phyloP scores from a whole-genome alignment of 2,888 invertebrate genomes.

The Torymus auratus region DNA sequence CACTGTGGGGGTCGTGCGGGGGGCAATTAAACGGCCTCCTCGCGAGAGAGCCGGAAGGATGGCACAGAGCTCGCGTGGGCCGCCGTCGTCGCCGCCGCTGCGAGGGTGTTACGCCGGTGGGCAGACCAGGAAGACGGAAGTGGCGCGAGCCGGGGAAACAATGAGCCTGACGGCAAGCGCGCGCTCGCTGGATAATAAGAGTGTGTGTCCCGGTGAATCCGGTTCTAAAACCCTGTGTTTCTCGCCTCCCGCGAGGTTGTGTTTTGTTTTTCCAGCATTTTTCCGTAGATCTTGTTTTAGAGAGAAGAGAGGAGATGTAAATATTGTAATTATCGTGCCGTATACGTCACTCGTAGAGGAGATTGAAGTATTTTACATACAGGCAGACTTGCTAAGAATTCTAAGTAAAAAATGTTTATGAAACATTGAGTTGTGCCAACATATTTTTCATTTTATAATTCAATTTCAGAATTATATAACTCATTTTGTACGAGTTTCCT shows the following conservation, averaged over 20 bases:
- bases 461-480: no score
- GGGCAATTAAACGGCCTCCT: constrained; percentile 8
- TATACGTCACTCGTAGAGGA: no score
- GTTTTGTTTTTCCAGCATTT: not conserved
- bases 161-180: not conserved
- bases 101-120: not conserved
- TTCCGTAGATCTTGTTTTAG: no score
- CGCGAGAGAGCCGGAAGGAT: no score
- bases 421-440: no score
- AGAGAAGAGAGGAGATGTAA: not conserved
- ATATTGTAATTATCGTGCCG: constrained; percentile 16
- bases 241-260: not conserved
- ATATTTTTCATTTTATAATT: no score
- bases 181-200: constrained; percentile 22
- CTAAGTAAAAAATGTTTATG: no score
- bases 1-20: not conserved
- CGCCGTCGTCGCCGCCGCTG: no score
- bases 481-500: no score
- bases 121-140: not conserved
- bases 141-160: not conserved
- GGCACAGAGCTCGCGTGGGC: no score
- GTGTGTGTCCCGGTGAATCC: not conserved
- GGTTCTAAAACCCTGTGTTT: constrained; percentile 1
- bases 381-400: no score
- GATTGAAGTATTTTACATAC: no score